phyloP scores from a whole-genome alignment of 2,797 vertebrate species.

The Urocyon cinereoargenteus region DNA sequence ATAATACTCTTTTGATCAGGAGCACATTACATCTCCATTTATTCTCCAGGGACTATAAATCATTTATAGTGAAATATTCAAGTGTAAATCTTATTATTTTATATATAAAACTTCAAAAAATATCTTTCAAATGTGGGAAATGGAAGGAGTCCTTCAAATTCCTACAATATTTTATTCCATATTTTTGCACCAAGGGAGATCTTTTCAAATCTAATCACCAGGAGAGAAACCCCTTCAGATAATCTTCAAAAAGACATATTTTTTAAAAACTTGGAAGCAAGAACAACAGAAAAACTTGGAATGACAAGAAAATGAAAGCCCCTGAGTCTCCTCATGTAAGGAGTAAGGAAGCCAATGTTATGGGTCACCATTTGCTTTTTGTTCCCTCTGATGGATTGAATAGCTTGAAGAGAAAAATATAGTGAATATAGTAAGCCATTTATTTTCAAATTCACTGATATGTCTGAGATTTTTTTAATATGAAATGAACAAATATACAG shows the following conservation, averaged over 20 bases:
- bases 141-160: not conserved
- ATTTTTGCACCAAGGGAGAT: not conserved
- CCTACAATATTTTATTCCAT: not conserved
- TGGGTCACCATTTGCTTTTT: conserved; percentile 1
- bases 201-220: conserved; percentile 13
- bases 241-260: not conserved
- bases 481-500: not conserved
- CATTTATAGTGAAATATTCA: conserved; percentile 2
- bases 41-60: conserved; percentile 22
- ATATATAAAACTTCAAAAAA: conserved; percentile 23
- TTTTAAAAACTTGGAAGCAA: not conserved
- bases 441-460: not conserved
- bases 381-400: not conserved
- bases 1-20: not conserved
- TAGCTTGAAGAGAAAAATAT: conserved; percentile 5
- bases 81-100: not conserved
- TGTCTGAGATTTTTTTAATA: not conserved
- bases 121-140: not conserved
- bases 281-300: not conserved
- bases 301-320: not conserved
- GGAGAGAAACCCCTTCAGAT: not conserved
- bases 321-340: not conserved
- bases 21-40: not conserved
- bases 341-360: not conserved
- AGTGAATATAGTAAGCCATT: conserved; percentile 19